These are phyloP conservation scores for Cyclura pinguis DNA, from an alignment of 2,797 vertebrate genomes.

Conservation along the genomic window DNA sequence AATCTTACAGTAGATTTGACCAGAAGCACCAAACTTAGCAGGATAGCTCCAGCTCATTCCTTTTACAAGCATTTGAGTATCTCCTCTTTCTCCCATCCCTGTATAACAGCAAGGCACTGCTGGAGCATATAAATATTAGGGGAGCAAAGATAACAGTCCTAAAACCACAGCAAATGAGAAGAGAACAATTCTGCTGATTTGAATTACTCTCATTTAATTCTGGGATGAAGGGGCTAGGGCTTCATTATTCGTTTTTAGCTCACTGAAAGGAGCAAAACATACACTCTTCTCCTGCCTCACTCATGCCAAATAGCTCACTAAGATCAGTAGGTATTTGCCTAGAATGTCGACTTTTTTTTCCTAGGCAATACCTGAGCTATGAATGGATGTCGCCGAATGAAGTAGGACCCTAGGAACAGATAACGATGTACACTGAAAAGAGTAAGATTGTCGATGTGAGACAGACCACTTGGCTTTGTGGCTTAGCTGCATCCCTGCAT, in stretches of 20 bases:
- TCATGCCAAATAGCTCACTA: not conserved
- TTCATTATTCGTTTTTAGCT: not conserved
- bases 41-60: not conserved
- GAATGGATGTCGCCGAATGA: not conserved
- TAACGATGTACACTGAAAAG: not conserved
- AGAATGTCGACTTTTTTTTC: not conserved
- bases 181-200: conserved; percentile 8
- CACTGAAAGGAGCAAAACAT: conserved; percentile 9
- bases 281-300: not conserved
- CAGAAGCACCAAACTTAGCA: not conserved
- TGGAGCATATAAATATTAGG: conserved; percentile 1
- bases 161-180: conserved; percentile 15
- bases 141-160: conserved; percentile 6
- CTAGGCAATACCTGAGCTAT: not conserved
- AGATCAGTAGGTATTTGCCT: not conserved
- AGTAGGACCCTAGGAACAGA: not conserved
- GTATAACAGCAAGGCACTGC: conserved; percentile 9
- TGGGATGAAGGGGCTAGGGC: not conserved
- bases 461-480: not conserved
- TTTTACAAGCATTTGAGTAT: not conserved
- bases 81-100: not conserved
- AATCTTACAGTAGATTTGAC: not conserved
- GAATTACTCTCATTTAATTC: conserved; percentile 36
- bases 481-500: not conserved
- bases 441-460: conserved; percentile 21